A percentile compares a stretch with the other conserved stretches of the same genome.
phyloP scores from a whole-genome alignment of 2,888 invertebrate species.

The Caenorhabditis japonica region DNA sequence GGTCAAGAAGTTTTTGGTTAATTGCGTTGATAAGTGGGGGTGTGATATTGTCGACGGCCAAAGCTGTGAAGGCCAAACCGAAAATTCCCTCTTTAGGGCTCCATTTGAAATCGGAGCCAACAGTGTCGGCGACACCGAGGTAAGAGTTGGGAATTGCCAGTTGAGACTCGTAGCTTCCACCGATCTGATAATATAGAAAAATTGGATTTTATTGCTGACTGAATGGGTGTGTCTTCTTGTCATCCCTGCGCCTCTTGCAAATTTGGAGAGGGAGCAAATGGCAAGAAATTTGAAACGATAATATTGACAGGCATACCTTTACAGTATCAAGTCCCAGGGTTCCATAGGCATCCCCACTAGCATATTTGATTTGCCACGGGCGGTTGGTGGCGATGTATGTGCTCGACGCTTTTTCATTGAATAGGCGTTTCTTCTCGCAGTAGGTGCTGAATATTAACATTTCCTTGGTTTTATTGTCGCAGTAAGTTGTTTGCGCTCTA shows the following conservation, averaged over 20 bases:
- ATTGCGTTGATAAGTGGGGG: slow-evolving; percentile 59
- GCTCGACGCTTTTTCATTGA: slow-evolving; percentile 88
- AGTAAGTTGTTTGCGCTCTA: no score
- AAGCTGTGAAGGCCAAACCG: slow-evolving; percentile 56
- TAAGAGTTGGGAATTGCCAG: slow-evolving; percentile 66
- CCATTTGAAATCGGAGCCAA: slow-evolving; percentile 63
- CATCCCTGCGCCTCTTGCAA: no score
- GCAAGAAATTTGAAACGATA: no score
- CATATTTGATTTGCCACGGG: slow-evolving; percentile 78
- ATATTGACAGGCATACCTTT: no score
- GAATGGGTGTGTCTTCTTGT: no score
- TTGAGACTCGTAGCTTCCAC: slow-evolving; percentile 50
- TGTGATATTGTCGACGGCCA: slow-evolving; percentile 57
- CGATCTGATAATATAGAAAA: slow-evolving; percentile 60
- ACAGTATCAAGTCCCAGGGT: slow-evolving; percentile 79
- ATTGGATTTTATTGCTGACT: background rate
- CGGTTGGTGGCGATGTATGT: slow-evolving; percentile 81
- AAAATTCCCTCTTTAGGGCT: slow-evolving; percentile 63
- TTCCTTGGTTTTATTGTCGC: no score
- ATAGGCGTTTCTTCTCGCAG: slow-evolving; percentile 84
- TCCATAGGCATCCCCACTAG: slow-evolving; percentile 79
- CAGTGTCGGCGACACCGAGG: slow-evolving; percentile 67
- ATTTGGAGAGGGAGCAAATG: no score
- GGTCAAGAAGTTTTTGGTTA: slow-evolving; percentile 56
- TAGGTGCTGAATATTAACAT: slow-evolving; percentile 30